Base-by-base conservation (phyloP, 2,797 vertebrate species). In the Oreochromis grahami region DNA sequence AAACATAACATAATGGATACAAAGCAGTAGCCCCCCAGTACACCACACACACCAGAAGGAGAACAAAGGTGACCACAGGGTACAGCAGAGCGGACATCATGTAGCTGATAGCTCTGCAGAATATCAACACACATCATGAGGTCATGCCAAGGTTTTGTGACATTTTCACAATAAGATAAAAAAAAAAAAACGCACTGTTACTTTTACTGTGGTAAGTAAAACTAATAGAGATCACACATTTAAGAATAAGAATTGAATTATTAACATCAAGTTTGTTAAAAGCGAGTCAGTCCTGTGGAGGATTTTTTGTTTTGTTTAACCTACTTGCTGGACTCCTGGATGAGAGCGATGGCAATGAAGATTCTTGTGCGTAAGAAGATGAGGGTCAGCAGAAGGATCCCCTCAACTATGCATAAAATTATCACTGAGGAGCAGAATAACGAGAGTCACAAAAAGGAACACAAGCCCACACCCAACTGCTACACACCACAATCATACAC, bases 261-360 rank as follows among this genome's bases (percentile, higher is more conserved):
- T 79, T 74, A 13, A 58, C 10, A n/a, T 80, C 21, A 21, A 4
- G 4, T 43, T 34, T 4, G 17, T 26, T 19, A 38, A 17, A 63
- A n/a, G 26, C 1, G 5, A 21, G 48, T 76, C 15, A 52, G 34
- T 19, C 17, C 4, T 7, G 14, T 55, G n/a, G n/a, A 70, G 13
- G 1, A 9, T 15, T 8, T 4, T 52, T 77, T 13, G 3, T 34
- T 24, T 55, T 38, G 50, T 38, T 9, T 3, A 32, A 89, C 94
- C 84, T 81, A 98, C 98, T 93, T 97, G 97, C 98, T 98, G 90
- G 98, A 96, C 91, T 98, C 98, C 88, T 96, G 91, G 86, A 98
- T 97, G 76, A 98, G 96, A 3, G 97, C 96, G 5, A 98, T 97
- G 86, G 98, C 97, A 1, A 98, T 97, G 78, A 96, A 94, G 79